Evolutionary conservation across 2,113 vertebrate species (phyloP).

Genomic region (Pseudorectes ferrugineus): DNA sequence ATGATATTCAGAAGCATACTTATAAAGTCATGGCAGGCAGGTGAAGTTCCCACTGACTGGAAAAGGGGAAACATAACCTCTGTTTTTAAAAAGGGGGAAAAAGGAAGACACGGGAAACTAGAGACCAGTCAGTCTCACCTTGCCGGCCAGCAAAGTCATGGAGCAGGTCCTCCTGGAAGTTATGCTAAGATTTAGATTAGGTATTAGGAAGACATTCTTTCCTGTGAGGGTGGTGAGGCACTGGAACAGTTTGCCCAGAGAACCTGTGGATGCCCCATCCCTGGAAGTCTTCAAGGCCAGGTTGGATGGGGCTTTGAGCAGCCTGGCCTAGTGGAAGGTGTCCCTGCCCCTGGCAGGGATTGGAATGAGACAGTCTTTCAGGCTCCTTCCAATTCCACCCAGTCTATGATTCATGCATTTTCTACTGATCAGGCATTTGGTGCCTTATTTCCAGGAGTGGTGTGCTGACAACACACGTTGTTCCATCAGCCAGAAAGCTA

Average conservation of each 20-base stretch:
- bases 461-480: background rate
- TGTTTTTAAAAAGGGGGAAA: background rate
- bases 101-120: rapidly evolving
- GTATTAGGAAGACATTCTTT: background rate
- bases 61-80: background rate
- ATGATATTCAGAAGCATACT: background rate
- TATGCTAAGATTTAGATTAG: background rate
- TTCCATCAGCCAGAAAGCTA: background rate
- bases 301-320: background rate
- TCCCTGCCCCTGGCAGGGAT: background rate
- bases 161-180: background rate
- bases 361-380: background rate
- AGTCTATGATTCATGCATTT: background rate
- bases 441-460: background rate
- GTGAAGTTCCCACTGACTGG: background rate
- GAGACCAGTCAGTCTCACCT: background rate
- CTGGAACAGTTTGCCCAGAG: too few relatives aligned
- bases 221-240: background rate
- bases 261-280: background rate
- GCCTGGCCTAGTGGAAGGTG: background rate
- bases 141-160: background rate
- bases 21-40: background rate
- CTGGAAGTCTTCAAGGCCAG: background rate
- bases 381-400: background rate
- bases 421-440: background rate